Conservation (phyloP, 1,140 invertebrate species). For the Drosophila sproati region DNA sequence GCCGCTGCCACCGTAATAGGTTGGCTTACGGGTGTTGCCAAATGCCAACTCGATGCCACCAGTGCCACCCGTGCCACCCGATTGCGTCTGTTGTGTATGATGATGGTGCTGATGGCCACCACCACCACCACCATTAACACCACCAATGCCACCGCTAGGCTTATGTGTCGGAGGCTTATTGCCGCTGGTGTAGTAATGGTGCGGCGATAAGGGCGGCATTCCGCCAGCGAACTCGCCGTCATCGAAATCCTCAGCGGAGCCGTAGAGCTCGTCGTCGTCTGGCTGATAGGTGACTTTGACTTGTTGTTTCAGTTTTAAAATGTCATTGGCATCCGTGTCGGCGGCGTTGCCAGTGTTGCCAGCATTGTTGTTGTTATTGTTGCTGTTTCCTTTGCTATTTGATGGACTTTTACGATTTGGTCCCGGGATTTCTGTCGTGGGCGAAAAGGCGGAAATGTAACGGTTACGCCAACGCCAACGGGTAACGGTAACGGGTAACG, state of each 20-base stretch:
- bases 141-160: constrained; percentile 44
- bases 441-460: constrained; percentile 46
- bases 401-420: constrained; percentile 84
- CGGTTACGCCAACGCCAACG: constrained; percentile 51
- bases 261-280: constrained; percentile 83
- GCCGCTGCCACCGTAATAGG: constrained; percentile 51
- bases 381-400: constrained; percentile 61
- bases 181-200: constrained; percentile 79
- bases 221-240: constrained; percentile 65
- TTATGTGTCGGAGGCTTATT: constrained; percentile 80
- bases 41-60: constrained; percentile 32
- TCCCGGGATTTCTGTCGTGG: constrained; percentile 86
- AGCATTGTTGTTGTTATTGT: constrained; percentile 22
- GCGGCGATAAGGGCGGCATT: constrained; percentile 73
- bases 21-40: constrained; percentile 64
- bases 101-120: constrained; percentile 62
- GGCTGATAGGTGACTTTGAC: constrained; percentile 84
- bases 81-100: constrained; percentile 57
- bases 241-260: constrained; percentile 82
- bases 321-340: constrained; percentile 84
- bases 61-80: constrained; percentile 19
- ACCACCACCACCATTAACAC: constrained; percentile 12
- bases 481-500: constrained; percentile 41
- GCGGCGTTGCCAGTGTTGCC: constrained; percentile 30
- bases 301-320: constrained; percentile 84